Percentiles rank a stretch among this genome's conserved stretches.
phyloP scores from a whole-genome alignment of 2,888 invertebrate genomes.

The Drosophila colorata region DNA sequence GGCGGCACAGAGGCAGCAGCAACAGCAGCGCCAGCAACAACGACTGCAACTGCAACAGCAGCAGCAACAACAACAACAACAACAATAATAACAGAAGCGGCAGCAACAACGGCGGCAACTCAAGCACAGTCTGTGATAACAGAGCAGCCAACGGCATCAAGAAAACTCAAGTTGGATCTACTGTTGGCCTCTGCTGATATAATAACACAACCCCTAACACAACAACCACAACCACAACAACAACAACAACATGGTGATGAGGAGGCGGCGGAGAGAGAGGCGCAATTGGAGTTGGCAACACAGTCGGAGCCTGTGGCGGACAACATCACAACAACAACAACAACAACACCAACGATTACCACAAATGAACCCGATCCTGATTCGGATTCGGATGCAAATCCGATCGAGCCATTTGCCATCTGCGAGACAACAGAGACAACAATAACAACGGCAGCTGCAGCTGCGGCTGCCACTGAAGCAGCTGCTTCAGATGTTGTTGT shows the following conservation, averaged over 20 bases:
- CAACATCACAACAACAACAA: conserved; percentile 27
- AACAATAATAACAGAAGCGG: conserved; percentile 13
- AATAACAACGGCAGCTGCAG: conserved; percentile 17
- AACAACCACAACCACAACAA: conserved; percentile 46
- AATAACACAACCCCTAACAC: conserved; percentile 64
- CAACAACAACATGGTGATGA: conserved; percentile 15
- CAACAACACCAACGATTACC: conserved; percentile 26
- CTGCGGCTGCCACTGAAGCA: conserved; percentile 14
- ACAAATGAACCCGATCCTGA: conserved; percentile 26
- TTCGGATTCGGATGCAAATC: conserved; percentile 31
- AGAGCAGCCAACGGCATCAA: conserved; percentile 84
- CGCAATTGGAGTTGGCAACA: conserved; percentile 6
- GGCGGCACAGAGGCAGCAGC: conserved; percentile 17
- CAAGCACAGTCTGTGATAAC: conserved; percentile 85
- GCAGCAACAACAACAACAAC: conserved; percentile 13
- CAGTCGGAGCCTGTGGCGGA: conserved; percentile 41
- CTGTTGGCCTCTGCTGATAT: conserved; percentile 82
- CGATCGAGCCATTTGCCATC: conserved; percentile 45
- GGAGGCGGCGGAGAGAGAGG: conserved; percentile 14
- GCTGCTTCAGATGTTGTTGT: conserved; percentile 18
- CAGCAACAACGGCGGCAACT: conserved; percentile 61
- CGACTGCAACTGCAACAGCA: conserved; percentile 23
- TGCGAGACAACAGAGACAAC: conserved; percentile 23
- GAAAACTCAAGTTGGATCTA: conserved; percentile 80
- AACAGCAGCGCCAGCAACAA: conserved; percentile 13